Evolutionary conservation across 2,797 vertebrate species (phyloP).

Genomic region (Chloroceryle inda): DNA sequence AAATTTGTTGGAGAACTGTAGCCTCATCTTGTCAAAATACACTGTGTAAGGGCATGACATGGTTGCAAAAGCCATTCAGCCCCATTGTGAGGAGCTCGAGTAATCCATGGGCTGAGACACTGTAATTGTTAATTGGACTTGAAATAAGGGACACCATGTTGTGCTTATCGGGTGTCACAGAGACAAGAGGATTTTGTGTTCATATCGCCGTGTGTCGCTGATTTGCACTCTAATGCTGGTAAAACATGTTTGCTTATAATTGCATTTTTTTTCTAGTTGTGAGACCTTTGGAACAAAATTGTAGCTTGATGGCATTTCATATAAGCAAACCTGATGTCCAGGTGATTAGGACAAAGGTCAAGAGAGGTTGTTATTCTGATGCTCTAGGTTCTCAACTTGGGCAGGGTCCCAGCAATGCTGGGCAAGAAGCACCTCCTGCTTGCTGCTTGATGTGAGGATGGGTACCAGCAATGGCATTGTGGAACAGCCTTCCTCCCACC

Average conservation of each 20-base stretch:
- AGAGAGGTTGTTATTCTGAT: neutral
- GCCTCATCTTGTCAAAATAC: neutral
- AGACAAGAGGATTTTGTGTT: neutral
- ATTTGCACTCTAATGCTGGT: neutral
- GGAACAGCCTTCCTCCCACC: neutral
- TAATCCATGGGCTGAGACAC: neutral
- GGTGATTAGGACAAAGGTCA: neutral
- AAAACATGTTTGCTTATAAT: neutral
- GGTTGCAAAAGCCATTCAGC: neutral
- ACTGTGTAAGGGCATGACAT: neutral
- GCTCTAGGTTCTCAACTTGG: neutral
- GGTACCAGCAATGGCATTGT: neutral
- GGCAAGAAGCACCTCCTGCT: neutral
- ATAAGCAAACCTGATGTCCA: neutral
- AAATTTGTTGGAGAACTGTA: neutral
- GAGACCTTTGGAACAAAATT: neutral
- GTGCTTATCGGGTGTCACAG: neutral
- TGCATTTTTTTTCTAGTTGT: neutral
- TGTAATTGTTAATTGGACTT: neutral
- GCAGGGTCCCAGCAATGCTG: neutral
- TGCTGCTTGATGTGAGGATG: neutral
- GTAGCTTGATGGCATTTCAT: neutral
- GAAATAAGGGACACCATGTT: neutral
- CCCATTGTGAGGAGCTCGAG: neutral
- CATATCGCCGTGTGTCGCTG: neutral